These are phyloP conservation scores for Cantharis rufa DNA, from an alignment of 2,888 invertebrate genomes.

Conservation along the genomic window DNA sequence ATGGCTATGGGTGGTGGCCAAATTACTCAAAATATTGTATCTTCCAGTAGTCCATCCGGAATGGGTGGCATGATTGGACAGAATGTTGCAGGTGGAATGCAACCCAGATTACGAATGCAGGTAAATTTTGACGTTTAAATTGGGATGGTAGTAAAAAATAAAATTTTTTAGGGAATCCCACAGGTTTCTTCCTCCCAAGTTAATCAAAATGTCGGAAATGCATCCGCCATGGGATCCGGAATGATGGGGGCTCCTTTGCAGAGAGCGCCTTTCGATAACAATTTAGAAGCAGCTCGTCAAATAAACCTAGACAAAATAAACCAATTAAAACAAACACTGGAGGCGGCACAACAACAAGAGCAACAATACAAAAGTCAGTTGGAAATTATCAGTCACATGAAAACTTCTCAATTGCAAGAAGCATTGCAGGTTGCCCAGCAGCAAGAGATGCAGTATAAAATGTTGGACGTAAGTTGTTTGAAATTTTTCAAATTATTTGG, in stretches of 20 bases:
- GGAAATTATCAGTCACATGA: slow-evolving; percentile 70
- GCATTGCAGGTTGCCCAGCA: slow-evolving; percentile 76
- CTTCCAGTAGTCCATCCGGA: slow-evolving; percentile 47
- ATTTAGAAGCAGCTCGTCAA: slow-evolving; percentile 73
- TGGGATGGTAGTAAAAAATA: background rate
- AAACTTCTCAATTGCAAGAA: slow-evolving; percentile 64
- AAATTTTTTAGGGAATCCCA: slow-evolving; percentile 10
- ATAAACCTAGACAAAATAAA: slow-evolving; percentile 80
- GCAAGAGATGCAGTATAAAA: slow-evolving; percentile 79
- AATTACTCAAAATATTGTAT: slow-evolving; percentile 60
- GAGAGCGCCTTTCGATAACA: slow-evolving; percentile 56
- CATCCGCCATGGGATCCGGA: slow-evolving; percentile 33
- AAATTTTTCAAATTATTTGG: background rate
- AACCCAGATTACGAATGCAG: slow-evolving; percentile 48
- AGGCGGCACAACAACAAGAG: slow-evolving; percentile 79
- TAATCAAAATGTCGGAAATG: slow-evolving; percentile 38
- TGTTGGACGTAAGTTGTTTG: slow-evolving; percentile 65
- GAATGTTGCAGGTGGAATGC: slow-evolving; percentile 49
- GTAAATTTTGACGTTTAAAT: slow-evolving; percentile 22
- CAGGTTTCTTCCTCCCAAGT: slow-evolving; percentile 37
- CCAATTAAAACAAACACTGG: slow-evolving; percentile 75
- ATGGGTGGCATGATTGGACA: slow-evolving; percentile 48
- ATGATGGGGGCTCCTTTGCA: slow-evolving; percentile 49
- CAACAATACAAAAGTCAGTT: slow-evolving; percentile 79
- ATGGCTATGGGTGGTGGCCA: slow-evolving; percentile 66